Conservation (phyloP, 2,888 invertebrate species). For the Drosophila villosipedis region DNA sequence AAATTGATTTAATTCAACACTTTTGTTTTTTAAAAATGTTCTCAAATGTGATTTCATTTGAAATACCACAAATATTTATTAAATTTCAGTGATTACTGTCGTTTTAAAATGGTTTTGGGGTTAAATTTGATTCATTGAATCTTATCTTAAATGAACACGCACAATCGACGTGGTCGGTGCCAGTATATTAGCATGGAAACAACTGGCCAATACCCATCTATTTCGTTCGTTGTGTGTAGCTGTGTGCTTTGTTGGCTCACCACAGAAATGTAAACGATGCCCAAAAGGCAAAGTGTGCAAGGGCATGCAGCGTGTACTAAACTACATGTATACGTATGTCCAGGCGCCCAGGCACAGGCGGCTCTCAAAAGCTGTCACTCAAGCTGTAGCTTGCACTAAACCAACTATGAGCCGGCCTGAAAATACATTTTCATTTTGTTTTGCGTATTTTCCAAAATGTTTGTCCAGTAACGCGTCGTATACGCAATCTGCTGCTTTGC, state of each 20-base stretch:
- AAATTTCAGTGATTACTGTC: constrained; percentile 21
- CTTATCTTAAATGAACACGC: constrained; percentile 58
- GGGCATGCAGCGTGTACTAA: neutral
- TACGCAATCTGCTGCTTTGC: constrained; percentile 51
- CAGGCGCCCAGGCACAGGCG: constrained; percentile 18
- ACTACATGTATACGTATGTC: constrained; percentile 11
- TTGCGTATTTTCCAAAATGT: constrained; percentile 38
- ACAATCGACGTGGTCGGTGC: constrained; percentile 15
- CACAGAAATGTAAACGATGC: constrained; percentile 49
- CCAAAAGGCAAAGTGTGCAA: constrained; percentile 16
- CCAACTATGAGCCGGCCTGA: constrained; percentile 2
- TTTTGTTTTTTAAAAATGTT: too few relatives aligned
- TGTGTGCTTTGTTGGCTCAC: constrained; percentile 3
- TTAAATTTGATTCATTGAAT: constrained; percentile 59
- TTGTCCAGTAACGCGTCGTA: constrained; percentile 33
- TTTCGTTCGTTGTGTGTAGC: constrained; percentile 3
- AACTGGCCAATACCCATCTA: constrained; percentile 27
- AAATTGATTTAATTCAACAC: neutral
- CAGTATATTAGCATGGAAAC: constrained; percentile 56
- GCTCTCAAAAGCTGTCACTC: constrained; percentile 56
- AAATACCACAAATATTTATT: neutral
- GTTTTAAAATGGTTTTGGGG: constrained; percentile 46
- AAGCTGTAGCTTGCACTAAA: neutral
- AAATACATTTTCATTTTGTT: constrained; percentile 34
- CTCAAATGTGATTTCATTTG: neutral